Evolutionary conservation across 1,140 invertebrate species (phyloP).

Genomic region (Diabrotica undecimpunctata): DNA sequence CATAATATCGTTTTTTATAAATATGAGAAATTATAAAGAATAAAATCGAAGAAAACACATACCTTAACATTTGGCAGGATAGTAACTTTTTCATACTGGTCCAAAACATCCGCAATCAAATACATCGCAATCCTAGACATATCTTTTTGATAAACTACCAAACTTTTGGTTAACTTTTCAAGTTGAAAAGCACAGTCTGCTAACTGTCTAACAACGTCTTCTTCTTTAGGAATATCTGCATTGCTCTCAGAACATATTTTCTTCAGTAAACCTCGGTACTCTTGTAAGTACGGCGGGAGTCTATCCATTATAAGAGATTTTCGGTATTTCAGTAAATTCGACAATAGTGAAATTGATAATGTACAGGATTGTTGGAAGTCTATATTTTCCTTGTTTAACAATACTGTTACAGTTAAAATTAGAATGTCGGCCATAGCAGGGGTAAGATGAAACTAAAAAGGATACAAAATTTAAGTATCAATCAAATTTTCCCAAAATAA

Average conservation of each 20-base stretch:
- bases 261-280: slow-evolving; percentile 35
- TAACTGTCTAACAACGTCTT: slow-evolving; percentile 25
- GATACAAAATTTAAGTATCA: not conserved
- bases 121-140: slow-evolving; percentile 39
- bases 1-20: no score
- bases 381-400: slow-evolving; percentile 18
- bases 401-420: slow-evolving; percentile 20
- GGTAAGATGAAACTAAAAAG: slow-evolving; percentile 39
- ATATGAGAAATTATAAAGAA: no score
- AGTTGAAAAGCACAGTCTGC: slow-evolving; percentile 38
- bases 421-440: slow-evolving; percentile 33
- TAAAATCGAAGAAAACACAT: slow-evolving; percentile 26
- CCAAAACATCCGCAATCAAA: slow-evolving; percentile 42
- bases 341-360: slow-evolving; percentile 30
- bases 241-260: slow-evolving; percentile 34
- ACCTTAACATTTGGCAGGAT: slow-evolving; percentile 40
- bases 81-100: slow-evolving; percentile 35
- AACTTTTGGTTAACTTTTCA: slow-evolving; percentile 39
- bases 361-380: slow-evolving; percentile 30
- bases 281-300: slow-evolving; percentile 37
- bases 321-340: slow-evolving; percentile 36
- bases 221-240: slow-evolving; percentile 18
- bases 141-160: slow-evolving; percentile 35
- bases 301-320: slow-evolving; percentile 40
- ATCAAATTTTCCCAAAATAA: slow-evolving; percentile 16